These are phyloP conservation scores for Petrolisthes manimaculis DNA, from an alignment of 2,888 invertebrate genomes.

Conservation along the genomic window DNA sequence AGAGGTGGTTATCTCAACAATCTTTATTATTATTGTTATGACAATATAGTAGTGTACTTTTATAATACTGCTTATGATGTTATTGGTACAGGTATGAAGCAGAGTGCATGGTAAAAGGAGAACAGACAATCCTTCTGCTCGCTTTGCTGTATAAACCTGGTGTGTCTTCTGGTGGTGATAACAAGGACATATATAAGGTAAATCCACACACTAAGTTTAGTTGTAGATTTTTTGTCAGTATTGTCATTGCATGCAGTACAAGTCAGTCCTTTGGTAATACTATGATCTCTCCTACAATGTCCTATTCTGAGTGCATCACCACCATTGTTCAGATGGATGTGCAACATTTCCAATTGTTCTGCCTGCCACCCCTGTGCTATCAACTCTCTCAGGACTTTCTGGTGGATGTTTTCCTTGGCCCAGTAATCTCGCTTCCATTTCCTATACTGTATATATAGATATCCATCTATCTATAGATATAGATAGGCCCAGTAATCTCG, in stretches of 20 bases:
- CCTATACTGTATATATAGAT: no score
- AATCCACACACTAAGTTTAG: background rate
- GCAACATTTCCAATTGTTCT: background rate
- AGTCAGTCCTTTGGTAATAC: background rate
- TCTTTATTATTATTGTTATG: no score
- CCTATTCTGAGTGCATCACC: background rate
- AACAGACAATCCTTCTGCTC: slow-evolving; percentile 46
- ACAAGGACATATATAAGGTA: slow-evolving; percentile 52
- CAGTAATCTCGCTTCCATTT: no score
- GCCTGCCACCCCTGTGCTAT: background rate
- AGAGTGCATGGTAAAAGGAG: slow-evolving; percentile 53
- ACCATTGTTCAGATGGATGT: background rate
- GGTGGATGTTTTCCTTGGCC: no score
- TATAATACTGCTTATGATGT: no score
- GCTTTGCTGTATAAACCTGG: slow-evolving; percentile 40
- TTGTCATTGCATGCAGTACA: background rate
- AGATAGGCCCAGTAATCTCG: no score
- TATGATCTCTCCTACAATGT: background rate
- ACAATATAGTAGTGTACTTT: no score
- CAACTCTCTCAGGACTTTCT: background rate
- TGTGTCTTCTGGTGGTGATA: slow-evolving; percentile 32
- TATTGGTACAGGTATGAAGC: slow-evolving; percentile 43
- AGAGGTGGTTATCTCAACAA: no score
- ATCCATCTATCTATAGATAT: no score
- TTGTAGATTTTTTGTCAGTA: no score